Conservation (phyloP, 1,140 invertebrate genomes). For the Drosophila melanogaster region DNA sequence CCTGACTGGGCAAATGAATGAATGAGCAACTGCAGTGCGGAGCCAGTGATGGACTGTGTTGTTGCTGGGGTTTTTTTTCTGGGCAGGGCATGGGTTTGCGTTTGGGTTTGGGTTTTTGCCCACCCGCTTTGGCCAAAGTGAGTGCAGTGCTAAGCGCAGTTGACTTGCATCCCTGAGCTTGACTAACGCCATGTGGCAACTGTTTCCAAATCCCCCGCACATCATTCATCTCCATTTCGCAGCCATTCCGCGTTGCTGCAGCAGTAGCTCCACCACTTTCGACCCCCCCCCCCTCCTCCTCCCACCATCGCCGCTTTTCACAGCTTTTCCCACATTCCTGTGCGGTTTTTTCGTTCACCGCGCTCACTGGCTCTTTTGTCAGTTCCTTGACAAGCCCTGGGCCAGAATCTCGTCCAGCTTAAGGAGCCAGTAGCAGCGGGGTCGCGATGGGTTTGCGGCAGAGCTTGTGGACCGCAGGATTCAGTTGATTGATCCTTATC, state of each 20-base stretch:
- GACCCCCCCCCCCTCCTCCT: not conserved
- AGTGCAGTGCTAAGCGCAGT: slow-evolving; percentile 55
- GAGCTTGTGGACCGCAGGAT: slow-evolving; percentile 5
- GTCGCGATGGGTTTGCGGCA: not conserved
- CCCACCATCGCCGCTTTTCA: not conserved
- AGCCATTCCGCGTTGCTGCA: slow-evolving; percentile 13
- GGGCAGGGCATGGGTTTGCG: too few relatives aligned
- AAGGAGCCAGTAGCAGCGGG: not conserved
- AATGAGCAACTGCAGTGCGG: slow-evolving; percentile 54
- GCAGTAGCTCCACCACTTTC: not conserved
- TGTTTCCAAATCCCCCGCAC: slow-evolving; percentile 60
- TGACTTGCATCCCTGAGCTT: slow-evolving; percentile 64
- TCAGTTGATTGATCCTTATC: slow-evolving; percentile 47
- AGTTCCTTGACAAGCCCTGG: slow-evolving; percentile 32
- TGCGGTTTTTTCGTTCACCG: slow-evolving; percentile 29
- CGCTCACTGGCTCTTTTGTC: slow-evolving; percentile 6
- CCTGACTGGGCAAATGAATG: slow-evolving; percentile 79
- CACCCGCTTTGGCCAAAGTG: slow-evolving; percentile 19
- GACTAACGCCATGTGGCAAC: slow-evolving; percentile 67
- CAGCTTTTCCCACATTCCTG: slow-evolving; percentile 34
- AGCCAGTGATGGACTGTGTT: slow-evolving; percentile 4
- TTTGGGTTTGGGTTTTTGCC: too few relatives aligned
- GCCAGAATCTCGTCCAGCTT: slow-evolving; percentile 28
- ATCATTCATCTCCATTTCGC: slow-evolving; percentile 64
- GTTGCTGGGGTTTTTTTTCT: not conserved